Evolutionary conservation across 2,888 invertebrate genomes (phyloP), one percentile per base, ranked within the genome.

Genomic region (Stenichneumon culpator): DNA sequence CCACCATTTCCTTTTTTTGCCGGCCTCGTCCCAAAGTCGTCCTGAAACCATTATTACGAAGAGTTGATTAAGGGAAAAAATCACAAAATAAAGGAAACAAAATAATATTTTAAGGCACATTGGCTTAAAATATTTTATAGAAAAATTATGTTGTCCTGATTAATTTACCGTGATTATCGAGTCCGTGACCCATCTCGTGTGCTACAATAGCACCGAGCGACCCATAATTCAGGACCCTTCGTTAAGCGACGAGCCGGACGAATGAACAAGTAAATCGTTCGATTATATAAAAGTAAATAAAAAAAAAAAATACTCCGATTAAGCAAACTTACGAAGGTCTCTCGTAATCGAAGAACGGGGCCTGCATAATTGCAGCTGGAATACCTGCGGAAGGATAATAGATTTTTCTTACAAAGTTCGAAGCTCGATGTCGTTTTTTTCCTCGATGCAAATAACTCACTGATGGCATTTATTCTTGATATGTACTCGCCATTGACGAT

Each of bases 11-110:
- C 95, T 95, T 89, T 96, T 92, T 94, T 97, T 97, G 3, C 98
- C 98, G 86, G 96, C 94, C 90, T 96, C 96, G 93, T 98, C 97
- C 94, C 96, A 97, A 77, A 97, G 96, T 0, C 97, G 95, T n/a
- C 98, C 97, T 96, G 60, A 2, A 3, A 60, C 5, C 9, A 32
- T 60, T 14, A 32, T 60, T 60, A 25, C 9, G 11, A 44, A 44
- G 44, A 14, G 4, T 44, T 44, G 3, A 16, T 44, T 16, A 16
- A 44, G 16, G 14, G 2, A 44, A 44, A 0, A 1, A 14, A 44
- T 44, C 2, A 14, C 1, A 16, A 44, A 44, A 44, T 16, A 3
- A 44, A 52, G 0, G 0, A 52, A 6, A 6, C 9, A 39, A 36
- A 36, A 36, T 7, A 0, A 39, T 44, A 0, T 44, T 5, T 44